These are phyloP conservation scores for Nebria brevicollis DNA, from an alignment of 2,888 invertebrate species.

Conservation along the genomic window DNA sequence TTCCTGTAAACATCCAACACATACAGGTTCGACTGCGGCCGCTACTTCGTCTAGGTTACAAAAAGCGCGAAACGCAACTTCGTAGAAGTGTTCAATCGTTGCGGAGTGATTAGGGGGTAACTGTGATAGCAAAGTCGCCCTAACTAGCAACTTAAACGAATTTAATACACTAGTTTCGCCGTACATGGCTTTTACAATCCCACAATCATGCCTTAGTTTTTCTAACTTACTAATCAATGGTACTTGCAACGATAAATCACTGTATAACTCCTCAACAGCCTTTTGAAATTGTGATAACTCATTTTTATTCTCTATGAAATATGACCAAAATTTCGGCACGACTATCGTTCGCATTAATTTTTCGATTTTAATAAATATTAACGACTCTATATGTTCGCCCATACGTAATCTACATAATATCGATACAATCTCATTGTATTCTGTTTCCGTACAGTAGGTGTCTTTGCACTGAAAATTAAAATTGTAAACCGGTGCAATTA, in stretches of 20 bases:
- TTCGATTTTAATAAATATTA: constrained; percentile 67
- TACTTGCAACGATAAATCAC: constrained; percentile 67
- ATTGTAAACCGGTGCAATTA: background rate
- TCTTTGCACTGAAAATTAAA: constrained; percentile 47
- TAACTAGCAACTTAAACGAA: constrained; percentile 73
- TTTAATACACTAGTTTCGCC: constrained; percentile 67
- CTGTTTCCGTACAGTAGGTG: constrained; percentile 57
- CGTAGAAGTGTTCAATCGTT: constrained; percentile 80
- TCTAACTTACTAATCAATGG: constrained; percentile 68
- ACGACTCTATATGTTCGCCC: constrained; percentile 58
- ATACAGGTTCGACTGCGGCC: constrained; percentile 70
- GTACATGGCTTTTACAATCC: constrained; percentile 65
- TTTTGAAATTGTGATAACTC: constrained; percentile 71
- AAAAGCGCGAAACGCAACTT: constrained; percentile 80
- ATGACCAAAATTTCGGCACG: constrained; percentile 74
- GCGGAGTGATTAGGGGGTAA: constrained; percentile 75
- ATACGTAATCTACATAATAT: constrained; percentile 58
- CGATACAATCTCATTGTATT: constrained; percentile 57
- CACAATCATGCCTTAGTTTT: constrained; percentile 64
- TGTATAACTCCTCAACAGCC: constrained; percentile 74
- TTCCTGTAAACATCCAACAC: constrained; percentile 78
- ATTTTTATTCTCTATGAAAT: constrained; percentile 67
- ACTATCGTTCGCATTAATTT: constrained; percentile 70
- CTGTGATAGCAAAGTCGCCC: constrained; percentile 75
- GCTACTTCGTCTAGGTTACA: constrained; percentile 54